Conservation (phyloP, 1,140 invertebrate species). For the Doryteuthis pealeii region DNA sequence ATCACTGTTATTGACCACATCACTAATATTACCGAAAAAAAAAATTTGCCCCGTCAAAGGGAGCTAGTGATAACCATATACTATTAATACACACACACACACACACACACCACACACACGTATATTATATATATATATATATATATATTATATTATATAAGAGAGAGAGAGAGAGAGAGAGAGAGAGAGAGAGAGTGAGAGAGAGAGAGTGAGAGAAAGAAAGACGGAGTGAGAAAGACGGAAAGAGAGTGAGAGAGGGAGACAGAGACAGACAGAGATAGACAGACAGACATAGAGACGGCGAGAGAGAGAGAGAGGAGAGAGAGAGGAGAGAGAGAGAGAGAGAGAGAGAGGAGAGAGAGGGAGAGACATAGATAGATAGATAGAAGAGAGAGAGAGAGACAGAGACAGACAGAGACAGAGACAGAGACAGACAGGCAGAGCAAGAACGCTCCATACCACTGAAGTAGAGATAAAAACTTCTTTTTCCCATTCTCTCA, state of each 20-base stretch:
- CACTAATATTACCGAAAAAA: too few relatives aligned
- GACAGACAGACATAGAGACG: background rate
- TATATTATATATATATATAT: too few relatives aligned
- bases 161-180: background rate
- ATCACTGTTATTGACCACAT: too few relatives aligned
- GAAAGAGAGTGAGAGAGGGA: background rate
- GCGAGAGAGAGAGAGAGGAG: background rate
- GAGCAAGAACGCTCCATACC: background rate
- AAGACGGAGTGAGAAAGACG: too few relatives aligned
- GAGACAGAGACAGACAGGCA: background rate
- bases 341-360: background rate
- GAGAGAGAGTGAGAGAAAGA: background rate
- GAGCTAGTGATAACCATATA: too few relatives aligned
- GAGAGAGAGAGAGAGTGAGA: background rate
- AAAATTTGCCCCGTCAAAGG: background rate
- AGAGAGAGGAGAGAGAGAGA: background rate
- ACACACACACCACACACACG: too few relatives aligned
- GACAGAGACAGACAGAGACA: background rate
- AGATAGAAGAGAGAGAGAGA: background rate
- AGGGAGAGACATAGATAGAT: background rate
- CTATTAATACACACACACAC: too few relatives aligned
- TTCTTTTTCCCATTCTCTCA: too few relatives aligned
- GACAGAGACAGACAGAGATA: background rate
- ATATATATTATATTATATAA: too few relatives aligned
- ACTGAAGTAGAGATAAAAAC: too few relatives aligned